Evolutionary conservation across 2,888 invertebrate genomes (phyloP), one percentile per base, ranked within the genome.

Genomic region (Tetranychus truncatus): DNA sequence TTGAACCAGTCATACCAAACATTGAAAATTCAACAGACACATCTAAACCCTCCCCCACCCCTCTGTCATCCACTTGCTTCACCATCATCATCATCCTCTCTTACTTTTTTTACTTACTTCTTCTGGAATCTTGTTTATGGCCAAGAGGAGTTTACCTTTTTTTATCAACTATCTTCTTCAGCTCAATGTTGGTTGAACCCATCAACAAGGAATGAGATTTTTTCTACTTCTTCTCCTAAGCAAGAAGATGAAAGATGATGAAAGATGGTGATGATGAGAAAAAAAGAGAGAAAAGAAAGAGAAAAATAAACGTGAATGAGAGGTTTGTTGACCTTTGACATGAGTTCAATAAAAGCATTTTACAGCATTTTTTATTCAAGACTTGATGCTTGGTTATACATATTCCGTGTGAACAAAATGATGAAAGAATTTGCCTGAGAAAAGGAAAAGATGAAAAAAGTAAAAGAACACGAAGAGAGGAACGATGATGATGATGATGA

Each of bases 71-170:
- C 55, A 55, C 55, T 55, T 55, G 55, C 15, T 55, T 55, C 55
- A 55, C 15, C 55, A 55, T 55, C 55, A 55, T 55, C 55, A 55
- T 55, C 55, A 55, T 55, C 2, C 9, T 55, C 55, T 15, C 9
- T 15, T 55, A 6, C 55, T 15, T 55, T 34, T 34, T 34, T 34
- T 4, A 34, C 34, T 34, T 34, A 34, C 55, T 15, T 55, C 55
- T 55, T 55, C 55, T 15, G 55, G 55, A 55, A 55, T 55, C 55
- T 55, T 55, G 55, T 55, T 55, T 55, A 55, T 55, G 55, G 55
- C 55, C 55, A 55, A 55, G 55, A 55, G 55, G 55, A 55, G 55
- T 55, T 55, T 55, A 55, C 55, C 55, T 55, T 55, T 55, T 55
- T 55, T 55, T 55, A 55, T 55, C 55, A 55, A 55, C 55, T 55